Evolutionary conservation across 2,113 vertebrate genomes (phyloP), one percentile per base, ranked within the genome.

Genomic region (Rhinopithecus roxellana): DNA sequence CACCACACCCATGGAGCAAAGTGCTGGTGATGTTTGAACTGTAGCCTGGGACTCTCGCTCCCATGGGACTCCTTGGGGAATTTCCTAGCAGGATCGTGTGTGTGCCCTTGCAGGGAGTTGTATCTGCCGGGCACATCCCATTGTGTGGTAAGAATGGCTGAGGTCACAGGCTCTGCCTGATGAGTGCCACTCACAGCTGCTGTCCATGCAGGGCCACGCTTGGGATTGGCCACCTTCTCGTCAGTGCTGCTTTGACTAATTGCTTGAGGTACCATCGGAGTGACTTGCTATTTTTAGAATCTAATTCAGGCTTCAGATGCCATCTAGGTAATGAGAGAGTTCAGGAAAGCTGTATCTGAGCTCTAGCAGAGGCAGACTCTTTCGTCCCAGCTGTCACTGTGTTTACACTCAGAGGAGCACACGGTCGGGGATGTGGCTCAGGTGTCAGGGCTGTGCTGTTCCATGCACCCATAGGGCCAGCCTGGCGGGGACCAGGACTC

Each of bases 111-210:
- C 40, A 48, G 48, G n/a, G 27, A 3, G 0, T 32, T 8, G 22
- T 16, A 5, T 23, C 25, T 59, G n/a, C 35, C n/a, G 8, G 50
- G 8, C 67, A 57, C 48, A 18, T n/a, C 35, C 35, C 59, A 61
- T 61, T 1, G 9, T 30, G 52, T 23, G 14, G 30, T 43, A 43
- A 43, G 43, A 43, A 43, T 43, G 43, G 6, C 30, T 32, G 30
- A 25, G 30, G 12, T 50, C 67, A 16, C 14, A 16, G 14, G 67
- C 32, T 35, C 32, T 69, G 67, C 32, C 67, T 16, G 67, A 4
- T 1, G 8, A 11, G 57, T 16, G 50, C 45, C 22, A 17, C 27
- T 7, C 55, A 0, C 0, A 1, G 35, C 69, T 43, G 9, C n/a
- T 6, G 8, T 67, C 64, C 57, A 1, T 0, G 57, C 23, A 59